Evolutionary conservation across 2,888 invertebrate genomes (phyloP), one percentile per base, ranked within the genome.

Genomic region (Mesochorus sp.): DNA sequence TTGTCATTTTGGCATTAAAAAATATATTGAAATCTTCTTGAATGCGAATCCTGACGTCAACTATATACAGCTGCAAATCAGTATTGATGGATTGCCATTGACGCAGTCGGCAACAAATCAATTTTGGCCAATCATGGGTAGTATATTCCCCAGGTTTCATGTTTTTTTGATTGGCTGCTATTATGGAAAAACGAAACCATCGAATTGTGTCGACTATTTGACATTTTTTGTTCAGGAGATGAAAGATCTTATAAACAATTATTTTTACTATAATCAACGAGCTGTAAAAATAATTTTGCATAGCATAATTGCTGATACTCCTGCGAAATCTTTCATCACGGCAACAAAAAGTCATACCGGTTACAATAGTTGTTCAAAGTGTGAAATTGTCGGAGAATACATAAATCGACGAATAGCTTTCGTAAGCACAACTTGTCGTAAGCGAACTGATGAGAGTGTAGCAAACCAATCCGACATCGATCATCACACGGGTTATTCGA

Each of bases 111-210:
- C 67, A 26, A 57, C 67, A 10, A 80, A 73, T 67, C 75, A 81
- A 67, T 80, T 80, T 70, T 83, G 24, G 80, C 57, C 8, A 28
- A 28, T 51, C 51, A 28, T 51, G 51, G 51, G 51, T 51, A 19
- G 37, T 34, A 68, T 73, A 42, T 34, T 59, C 19, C 55, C 61
- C n/a, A 34, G 24, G 14, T 24, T 31, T 42, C 51, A 57, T 55
- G 72, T 78, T 61, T 81, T 81, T 74, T 53, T 74, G 12, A 67
- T 83, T 70, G 83, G 82, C 26, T 64, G 81, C 34, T 83, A 68
- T 79, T 47, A 68, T 73, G 82, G 82, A 5, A 17, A 66, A 17
- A 59, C 24, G 10, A 83, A 83, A 72, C 81, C 83, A 21, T 39
- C 31, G 5, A 55, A 53, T 71, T 28, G 42, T 24, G 53, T 72